Conservation (phyloP, 2,888 invertebrate species). For the Caenorhabditis sinica region DNA sequence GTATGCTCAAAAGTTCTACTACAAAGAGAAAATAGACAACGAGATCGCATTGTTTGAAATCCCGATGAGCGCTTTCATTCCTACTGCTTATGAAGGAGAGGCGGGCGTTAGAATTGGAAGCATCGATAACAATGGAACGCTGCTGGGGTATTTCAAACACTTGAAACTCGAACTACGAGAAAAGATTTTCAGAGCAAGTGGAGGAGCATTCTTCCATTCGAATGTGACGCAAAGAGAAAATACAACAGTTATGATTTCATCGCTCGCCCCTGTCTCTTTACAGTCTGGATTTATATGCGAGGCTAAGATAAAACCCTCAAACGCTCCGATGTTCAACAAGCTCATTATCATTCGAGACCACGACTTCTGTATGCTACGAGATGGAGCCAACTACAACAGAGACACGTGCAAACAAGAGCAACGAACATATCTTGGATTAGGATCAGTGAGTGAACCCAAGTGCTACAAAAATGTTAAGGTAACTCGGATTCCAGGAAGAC, state of each 20-base stretch:
- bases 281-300: conserved; percentile 15
- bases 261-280: conserved; percentile 1
- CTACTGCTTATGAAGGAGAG: conserved; percentile 38
- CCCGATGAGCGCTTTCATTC: conserved; percentile 26
- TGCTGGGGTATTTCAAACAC: conserved; percentile 7
- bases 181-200: conserved; percentile 20
- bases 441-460: not conserved
- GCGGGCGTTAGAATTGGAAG: conserved; percentile 20
- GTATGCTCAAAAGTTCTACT: conserved; percentile 51
- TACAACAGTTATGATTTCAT: not conserved
- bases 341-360: conserved; percentile 31
- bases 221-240: not conserved
- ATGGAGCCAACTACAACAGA: not conserved
- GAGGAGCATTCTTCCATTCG: conserved; percentile 24
- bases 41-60: conserved; percentile 35
- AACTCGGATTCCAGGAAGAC: not conserved
- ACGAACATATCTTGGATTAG: conserved; percentile 13
- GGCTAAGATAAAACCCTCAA: not conserved
- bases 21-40: conserved; percentile 45
- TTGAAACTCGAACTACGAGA: not conserved
- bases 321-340: conserved; percentile 10
- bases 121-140: not conserved
- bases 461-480: not conserved
- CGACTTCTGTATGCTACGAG: conserved; percentile 63
- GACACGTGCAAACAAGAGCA: conserved; percentile 32